Base-by-base conservation (phyloP, 2,888 invertebrate genomes). In the Drosophila vallismaia region DNA sequence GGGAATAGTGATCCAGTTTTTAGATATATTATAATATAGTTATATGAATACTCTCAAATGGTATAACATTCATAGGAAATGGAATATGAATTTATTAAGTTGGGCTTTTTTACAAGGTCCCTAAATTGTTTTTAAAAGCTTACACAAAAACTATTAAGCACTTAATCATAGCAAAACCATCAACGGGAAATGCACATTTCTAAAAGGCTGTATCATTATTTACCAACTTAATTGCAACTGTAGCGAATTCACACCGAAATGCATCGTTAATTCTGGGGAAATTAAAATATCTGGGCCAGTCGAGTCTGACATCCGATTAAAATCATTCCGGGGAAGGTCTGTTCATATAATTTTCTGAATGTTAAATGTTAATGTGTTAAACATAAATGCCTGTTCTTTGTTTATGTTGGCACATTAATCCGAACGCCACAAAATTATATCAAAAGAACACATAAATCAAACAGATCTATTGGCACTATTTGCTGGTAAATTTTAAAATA, bases 271-370 rank as follows among this genome's bases (percentile, higher is more conserved):
- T 75, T 74, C 54, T 42, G 29, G 46, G 46, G 50, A 33, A 76
- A 86, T 85, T 85, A 86, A 86, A 85, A 85, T 85, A 85, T 80
- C 82, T 80, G 80, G 84, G 84, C 87, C 84, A 86, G 71, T 86
- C 87, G 69, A 69, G 74, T 71, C 69, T 74, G 74, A 56, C 67
- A 84, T 79, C 74, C 74, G 79, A 86, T 84, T 62, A 66, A 44
- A 51, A 64, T 46, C 36, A 28, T 59, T 48, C 19, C 31, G 33
- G 48, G 3, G 12, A 29, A 36, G 36, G 19, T 62, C 52, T 62
- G 62, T 5, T 36, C 1, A 2, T 45, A 38, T 26, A 45, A 31
- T 52, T 64, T 31, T 14, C 28, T 14, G 29, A 36, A 33, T 60
- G 62, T 24, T 19, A 1, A 38, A 33, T 60, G 62, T 12, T 19